Percentiles rank a stretch among this genome's conserved stretches.
Conservation (phyloP, 53 echinoderm and acorn worm species). For the Glandiceps talaboti region DNA sequence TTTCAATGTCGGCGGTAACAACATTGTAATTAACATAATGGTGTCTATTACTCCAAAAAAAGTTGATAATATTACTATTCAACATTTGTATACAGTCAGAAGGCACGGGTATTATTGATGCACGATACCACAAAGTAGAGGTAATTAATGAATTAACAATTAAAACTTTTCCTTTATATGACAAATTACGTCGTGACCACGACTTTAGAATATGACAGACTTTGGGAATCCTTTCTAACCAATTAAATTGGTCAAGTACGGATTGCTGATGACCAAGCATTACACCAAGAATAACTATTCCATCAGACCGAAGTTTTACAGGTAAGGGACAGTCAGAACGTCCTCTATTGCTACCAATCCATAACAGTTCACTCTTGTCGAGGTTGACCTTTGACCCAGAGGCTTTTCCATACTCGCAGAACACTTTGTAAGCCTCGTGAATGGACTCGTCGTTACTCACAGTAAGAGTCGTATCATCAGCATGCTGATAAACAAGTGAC, state of each 20-base stretch:
- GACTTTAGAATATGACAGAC: background rate
- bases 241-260: background rate
- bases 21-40: background rate
- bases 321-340: background rate
- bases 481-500: constrained; percentile 2
- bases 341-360: constrained; percentile 1
- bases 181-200: background rate
- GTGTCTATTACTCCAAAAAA: background rate
- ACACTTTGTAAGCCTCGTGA: background rate
- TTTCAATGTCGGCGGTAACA: background rate
- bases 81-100: background rate
- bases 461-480: constrained; percentile 30
- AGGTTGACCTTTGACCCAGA: constrained; percentile 17
- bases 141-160: background rate
- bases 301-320: background rate
- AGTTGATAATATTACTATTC: too few relatives aligned
- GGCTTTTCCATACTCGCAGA: constrained; percentile 14
- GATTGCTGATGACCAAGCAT: background rate
- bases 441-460: constrained; percentile 17
- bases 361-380: constrained; percentile 11
- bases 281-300: background rate
- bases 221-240: background rate
- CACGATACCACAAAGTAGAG: background rate
- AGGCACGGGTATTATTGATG: background rate
- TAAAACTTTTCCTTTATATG: background rate